Conservation (phyloP, 2,888 invertebrate species). For the Abrostola triplasia region DNA sequence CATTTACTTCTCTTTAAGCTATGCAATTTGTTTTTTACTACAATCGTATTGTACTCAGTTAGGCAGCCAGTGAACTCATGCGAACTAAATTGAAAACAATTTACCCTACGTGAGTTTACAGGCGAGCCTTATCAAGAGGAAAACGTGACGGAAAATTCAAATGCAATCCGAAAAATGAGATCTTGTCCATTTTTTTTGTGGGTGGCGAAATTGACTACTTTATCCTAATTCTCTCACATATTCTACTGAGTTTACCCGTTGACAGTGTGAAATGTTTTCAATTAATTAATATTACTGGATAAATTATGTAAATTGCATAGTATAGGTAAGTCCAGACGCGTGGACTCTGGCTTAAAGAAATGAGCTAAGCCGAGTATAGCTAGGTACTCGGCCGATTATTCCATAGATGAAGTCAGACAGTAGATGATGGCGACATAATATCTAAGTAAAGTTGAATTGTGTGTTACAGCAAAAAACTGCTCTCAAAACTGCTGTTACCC, state of each 20-base stretch:
- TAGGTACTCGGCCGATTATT: too few species aligned
- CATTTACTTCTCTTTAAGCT: neutral
- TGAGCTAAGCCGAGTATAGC: too few species aligned
- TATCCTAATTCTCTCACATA: neutral
- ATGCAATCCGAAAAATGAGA: constrained; percentile 29
- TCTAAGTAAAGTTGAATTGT: too few species aligned
- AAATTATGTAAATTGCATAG: too few species aligned
- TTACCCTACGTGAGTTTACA: constrained; percentile 25
- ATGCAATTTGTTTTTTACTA: constrained; percentile 13
- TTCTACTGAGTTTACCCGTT: neutral
- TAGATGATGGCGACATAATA: too few species aligned
- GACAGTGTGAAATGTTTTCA: neutral
- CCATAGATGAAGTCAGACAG: too few species aligned
- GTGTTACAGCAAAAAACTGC: too few species aligned
- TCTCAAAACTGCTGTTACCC: too few species aligned
- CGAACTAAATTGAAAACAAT: constrained; percentile 42
- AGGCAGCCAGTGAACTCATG: constrained; percentile 29
- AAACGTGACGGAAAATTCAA: constrained; percentile 39
- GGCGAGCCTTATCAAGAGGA: constrained; percentile 25
- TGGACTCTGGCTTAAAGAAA: too few species aligned
- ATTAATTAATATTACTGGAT: neutral
- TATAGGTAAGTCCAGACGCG: too few species aligned
- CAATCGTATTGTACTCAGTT: constrained; percentile 21
- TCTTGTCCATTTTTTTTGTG: constrained; percentile 9
- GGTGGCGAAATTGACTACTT: constrained; percentile 5